Evolutionary conservation across 1,140 invertebrate genomes (phyloP), one percentile per base, ranked within the genome.

Genomic region (Oreohelix idahoensis): DNA sequence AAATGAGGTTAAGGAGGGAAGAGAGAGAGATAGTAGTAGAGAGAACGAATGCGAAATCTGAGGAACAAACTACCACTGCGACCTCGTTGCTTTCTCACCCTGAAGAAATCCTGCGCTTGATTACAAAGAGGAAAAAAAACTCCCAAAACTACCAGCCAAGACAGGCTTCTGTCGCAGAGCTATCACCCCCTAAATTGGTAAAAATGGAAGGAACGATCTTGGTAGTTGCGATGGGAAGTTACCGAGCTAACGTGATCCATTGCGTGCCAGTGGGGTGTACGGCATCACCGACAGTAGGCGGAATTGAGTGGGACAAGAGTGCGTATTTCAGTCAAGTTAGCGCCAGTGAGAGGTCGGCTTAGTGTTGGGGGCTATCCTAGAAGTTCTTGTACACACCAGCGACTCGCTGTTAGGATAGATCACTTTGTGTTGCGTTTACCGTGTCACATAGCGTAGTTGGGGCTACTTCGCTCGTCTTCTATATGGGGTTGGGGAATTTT

Each of bases 281-380:
- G 63, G 11, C 63, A 32, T 17, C 63, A 66, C 53, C 29, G 8
- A 66, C 63, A 66, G n/a, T 66, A 66, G 63, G 63, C n/a, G 63
- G 53, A 58, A 58, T 58, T 8, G 63, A 66, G 63, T 29, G 29
- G 63, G 63, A 66, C 63, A 66, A 66, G 63, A 66, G 63, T 66
- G 63, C 63, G 63, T 66, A 66, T 66, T 66, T 66, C 63, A 66
- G 63, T 66, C 63, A 66, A 32, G 63, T 66, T 66, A 66, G 63
- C 63, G 63, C 63, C 63, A 66, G 63, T 66, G 63, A 66, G 63
- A 66, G 63, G 63, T 29, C 63, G 63, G 63, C 63, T 66, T 66
- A 66, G 11, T 8, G 29, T 29, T 66, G n/a, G 63, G 63, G 63
- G 63, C n/a, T 66, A 66, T 66, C 63, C 63, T n/a, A 66, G n/a